Evolutionary conservation across 2,113 vertebrate genomes (phyloP).

Genomic region (Xenopus borealis): DNA sequence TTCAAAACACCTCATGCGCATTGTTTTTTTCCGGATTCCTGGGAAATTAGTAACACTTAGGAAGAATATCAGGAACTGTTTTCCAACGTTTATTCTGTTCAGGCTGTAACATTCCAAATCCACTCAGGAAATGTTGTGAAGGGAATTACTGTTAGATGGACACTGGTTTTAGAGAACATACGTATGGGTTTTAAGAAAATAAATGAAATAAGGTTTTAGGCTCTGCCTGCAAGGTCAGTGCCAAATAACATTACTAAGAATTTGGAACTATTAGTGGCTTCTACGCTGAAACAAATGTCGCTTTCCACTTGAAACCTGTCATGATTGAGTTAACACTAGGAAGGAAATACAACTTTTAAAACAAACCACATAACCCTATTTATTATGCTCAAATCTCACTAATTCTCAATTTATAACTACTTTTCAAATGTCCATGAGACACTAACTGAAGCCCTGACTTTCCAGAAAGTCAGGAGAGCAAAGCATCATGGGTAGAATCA

Average conservation of each 20-base stretch:
- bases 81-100: slow-evolving; percentile 59
- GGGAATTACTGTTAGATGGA: slow-evolving; percentile 62
- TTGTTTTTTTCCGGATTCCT: slow-evolving; percentile 82
- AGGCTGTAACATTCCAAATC: slow-evolving; percentile 75
- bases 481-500: no score
- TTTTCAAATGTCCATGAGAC: no score
- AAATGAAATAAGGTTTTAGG: slow-evolving; percentile 42
- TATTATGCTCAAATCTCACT: no score
- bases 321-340: no score
- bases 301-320: no score
- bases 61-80: slow-evolving; percentile 81
- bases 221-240: slow-evolving; percentile 30
- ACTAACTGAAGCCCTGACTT: no score
- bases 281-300: slow-evolving; percentile 9
- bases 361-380: no score
- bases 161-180: slow-evolving; percentile 40
- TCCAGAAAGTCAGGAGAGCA: no score
- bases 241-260: slow-evolving; percentile 28
- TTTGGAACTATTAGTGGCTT: slow-evolving; percentile 20
- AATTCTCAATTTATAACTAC: no score
- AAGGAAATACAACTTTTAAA: no score
- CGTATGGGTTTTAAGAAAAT: slow-evolving; percentile 55
- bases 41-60: slow-evolving; percentile 65
- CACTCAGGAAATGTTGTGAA: slow-evolving; percentile 73
- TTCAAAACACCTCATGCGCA: slow-evolving; percentile 70